Evolutionary conservation across 2,888 invertebrate genomes (phyloP), one percentile per base, ranked within the genome.

Genomic region (Eremobia ochroleuca): DNA sequence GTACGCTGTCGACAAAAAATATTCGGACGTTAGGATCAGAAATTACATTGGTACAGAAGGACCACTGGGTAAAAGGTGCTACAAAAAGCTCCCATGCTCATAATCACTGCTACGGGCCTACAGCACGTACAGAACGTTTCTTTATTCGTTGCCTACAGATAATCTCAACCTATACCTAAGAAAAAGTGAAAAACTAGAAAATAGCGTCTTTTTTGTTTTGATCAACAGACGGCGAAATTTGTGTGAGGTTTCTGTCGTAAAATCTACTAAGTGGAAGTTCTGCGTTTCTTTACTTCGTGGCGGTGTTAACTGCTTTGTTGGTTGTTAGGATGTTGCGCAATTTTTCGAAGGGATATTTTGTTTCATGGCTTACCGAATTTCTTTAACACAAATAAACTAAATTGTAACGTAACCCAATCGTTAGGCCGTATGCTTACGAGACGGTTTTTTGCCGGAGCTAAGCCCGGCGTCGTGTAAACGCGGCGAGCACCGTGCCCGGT

Each of bases 1-100:
- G 92, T 76, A 78, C 86, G 79, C 87, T 86, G 87, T 83, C 88
- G 78, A 81, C 89, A 90, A 91, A 93, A 93, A 93, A 90, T 86
- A 81, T 88, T 88, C 86, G 90, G 90, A 87, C 90, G 87, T 67
- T 79, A 80, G 76, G 73, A 82, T 40, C 73, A 69, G 13, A 31
- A 15, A 49, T n/a, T n/a, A 1, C 0, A 61, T 3, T 25, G 5
- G n/a, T 6, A 31, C 73, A 77, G 72, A 75, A 83, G 61, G 72
- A 52, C 52, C 52, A 52, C 52, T 52, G 25, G 8, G n/a, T 55
- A 55, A 55, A 55, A 21, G 49, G 8, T 49, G 49, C 8, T 49
- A 21, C 21, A 49, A 49, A 15, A 43, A 62, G 28, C 15, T 62
- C 8, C 3, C 64, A 18, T n/a, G n/a, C 28, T 21, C 18, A 5